Percentiles rank a stretch among this genome's conserved stretches.
Evolutionary conservation across 2,113 vertebrate genomes (phyloP).

Genomic region (Clarias magur): DNA sequence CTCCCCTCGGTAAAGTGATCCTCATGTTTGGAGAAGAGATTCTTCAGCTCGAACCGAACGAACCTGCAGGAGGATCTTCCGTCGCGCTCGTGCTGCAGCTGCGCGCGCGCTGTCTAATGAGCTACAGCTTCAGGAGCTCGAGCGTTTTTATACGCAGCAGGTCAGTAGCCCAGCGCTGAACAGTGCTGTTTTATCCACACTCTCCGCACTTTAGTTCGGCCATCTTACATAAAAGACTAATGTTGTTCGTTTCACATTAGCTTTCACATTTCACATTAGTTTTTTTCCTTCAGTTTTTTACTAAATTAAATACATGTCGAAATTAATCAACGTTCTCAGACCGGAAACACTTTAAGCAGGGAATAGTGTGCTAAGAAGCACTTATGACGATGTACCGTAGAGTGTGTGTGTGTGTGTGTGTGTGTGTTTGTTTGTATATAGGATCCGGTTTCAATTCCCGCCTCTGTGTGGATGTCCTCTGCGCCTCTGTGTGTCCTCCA

Average conservation of each 20-base stretch:
- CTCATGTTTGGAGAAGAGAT: background rate
- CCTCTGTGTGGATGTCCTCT: too few relatives aligned
- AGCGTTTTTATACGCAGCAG: slow-evolving; percentile 7
- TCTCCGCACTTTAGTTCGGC: background rate
- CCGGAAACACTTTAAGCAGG: background rate
- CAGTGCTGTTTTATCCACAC: background rate
- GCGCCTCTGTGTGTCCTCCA: too few relatives aligned
- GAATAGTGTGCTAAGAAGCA: background rate
- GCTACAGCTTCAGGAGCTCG: background rate
- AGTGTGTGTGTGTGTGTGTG: too few relatives aligned
- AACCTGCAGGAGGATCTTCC: background rate
- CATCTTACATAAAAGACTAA: too few relatives aligned
- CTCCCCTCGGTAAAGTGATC: background rate
- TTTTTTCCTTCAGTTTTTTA: background rate
- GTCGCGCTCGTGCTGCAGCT: background rate
- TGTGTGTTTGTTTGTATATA: too few relatives aligned
- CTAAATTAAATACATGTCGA: background rate
- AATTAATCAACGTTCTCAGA: background rate
- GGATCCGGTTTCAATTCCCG: too few relatives aligned
- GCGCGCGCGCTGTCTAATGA: background rate
- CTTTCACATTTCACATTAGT: too few relatives aligned
- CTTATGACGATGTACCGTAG: background rate
- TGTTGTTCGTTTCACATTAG: too few relatives aligned
- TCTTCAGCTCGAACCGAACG: background rate
- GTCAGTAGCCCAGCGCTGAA: background rate